Evolutionary conservation across 2,113 vertebrate genomes (phyloP), one percentile per base, ranked within the genome.

Genomic region (Bos indicus): DNA sequence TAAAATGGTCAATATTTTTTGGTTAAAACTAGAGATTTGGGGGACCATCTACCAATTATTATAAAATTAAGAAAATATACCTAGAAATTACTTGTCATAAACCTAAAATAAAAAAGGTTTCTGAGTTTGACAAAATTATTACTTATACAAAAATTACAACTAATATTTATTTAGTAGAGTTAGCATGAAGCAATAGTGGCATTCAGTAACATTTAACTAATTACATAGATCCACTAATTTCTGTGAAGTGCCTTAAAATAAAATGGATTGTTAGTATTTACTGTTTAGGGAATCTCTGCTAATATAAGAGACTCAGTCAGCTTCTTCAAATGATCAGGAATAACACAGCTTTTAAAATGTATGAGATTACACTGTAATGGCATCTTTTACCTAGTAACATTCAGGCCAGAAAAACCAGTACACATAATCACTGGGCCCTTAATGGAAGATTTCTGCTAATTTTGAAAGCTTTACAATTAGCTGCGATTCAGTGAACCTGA

Each of bases 281-380:
- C 51, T 89, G 48, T 48, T 96, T 94, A 95, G 94, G 54, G 13
- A 71, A 95, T 97, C 46, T 97, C 88, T 85, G 81, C 95, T 88
- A 83, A 54, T 77, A 57, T 59, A 71, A 95, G 0, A 95, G 52
- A 97, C 96, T 94, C 88, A 62, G 19, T 98, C 91, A 97, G n/a
- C 56, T 97, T 62, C 67, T 94, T 95, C 33, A 71, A 98, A 97
- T 88, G 52, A 95, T 36, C 89, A 59, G 92, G 87, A 97, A 97
- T 98, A 98, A 96, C 30, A 95, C 33, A 98, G 96, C 28, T 97
- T 95, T 97, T 98, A 98, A 98, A 98, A 99, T 97, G 74, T 81
- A 97, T 17, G n/a, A 98, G 90, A 97, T 97, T 97, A 96, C 43
- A 88, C n/a, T 33, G 92, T 89, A 97, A 92, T 62, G 94, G 64